These are phyloP conservation scores for Aphidius gifuensis DNA, from an alignment of 1,140 invertebrate genomes.

Conservation along the genomic window DNA sequence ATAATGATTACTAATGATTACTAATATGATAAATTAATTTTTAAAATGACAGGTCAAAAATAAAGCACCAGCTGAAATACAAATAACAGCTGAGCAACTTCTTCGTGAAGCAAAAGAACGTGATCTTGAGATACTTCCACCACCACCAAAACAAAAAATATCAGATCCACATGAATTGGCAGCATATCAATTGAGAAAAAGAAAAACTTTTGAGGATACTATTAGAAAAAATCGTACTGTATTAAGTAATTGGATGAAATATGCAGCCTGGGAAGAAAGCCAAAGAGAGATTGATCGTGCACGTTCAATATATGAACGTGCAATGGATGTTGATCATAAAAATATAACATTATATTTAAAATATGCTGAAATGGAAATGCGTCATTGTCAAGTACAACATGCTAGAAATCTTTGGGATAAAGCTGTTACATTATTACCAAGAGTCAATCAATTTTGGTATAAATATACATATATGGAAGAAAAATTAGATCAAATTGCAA, in stretches of 20 bases:
- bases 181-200: conserved; percentile 92
- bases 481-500: conserved; percentile 94
- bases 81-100: conserved; percentile 99
- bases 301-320: conserved; percentile 94
- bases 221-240: conserved; percentile 94
- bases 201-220: conserved; percentile 97
- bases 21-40: neutral
- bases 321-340: conserved; percentile 94
- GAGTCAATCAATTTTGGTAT: conserved; percentile 99
- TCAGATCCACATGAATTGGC: conserved; percentile 97
- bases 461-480: conserved; percentile 99
- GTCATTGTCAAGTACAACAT: conserved; percentile 93
- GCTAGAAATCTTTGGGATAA: conserved; percentile 98
- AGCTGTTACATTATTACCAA: conserved; percentile 92
- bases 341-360: conserved; percentile 95
- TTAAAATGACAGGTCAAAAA: conserved; percentile 77
- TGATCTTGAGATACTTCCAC: conserved; percentile 96
- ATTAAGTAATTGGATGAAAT: conserved; percentile 97
- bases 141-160: conserved; percentile 98
- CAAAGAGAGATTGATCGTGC: conserved; percentile 92
- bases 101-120: conserved; percentile 97
- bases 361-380: conserved; percentile 99
- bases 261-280: conserved; percentile 98
- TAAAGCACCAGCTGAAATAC: conserved; percentile 97
- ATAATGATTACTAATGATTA: no score